These are phyloP conservation scores for Cololabis saira DNA, from an alignment of 2,113 vertebrate species.

Conservation along the genomic window DNA sequence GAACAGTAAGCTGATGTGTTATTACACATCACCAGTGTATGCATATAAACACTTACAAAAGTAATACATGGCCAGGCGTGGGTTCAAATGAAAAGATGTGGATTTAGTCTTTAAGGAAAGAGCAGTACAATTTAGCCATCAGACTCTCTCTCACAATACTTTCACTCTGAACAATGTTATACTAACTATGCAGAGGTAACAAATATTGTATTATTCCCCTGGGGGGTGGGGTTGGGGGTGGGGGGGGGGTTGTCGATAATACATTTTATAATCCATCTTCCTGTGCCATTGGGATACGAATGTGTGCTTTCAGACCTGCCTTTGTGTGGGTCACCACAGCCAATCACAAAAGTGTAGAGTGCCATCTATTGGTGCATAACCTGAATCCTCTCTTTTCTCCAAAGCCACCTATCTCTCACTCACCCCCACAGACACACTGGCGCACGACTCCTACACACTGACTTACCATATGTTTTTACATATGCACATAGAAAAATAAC, in stretches of 20 bases:
- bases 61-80: too few species aligned
- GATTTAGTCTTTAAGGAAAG: too few species aligned
- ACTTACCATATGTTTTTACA: constrained; percentile 75
- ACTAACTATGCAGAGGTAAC: too few species aligned
- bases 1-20: neutral
- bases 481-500: constrained; percentile 42
- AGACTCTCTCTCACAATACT: too few species aligned
- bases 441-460: constrained; percentile 69
- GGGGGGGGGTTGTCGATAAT: neutral
- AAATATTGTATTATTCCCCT: too few species aligned
- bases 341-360: constrained; percentile 81
- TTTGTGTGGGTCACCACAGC: constrained; percentile 56
- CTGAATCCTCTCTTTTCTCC: constrained; percentile 51
- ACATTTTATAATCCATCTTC: constrained; percentile 11
- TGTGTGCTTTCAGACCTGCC: constrained; percentile 23
- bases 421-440: constrained; percentile 57
- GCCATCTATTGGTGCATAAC: constrained; percentile 81
- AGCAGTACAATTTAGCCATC: too few species aligned
- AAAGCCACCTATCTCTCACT: constrained; percentile 34
- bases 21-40: neutral
- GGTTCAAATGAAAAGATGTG: too few species aligned
- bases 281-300: neutral
- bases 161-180: too few species aligned
- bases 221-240: too few species aligned
- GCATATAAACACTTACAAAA: neutral